Percentiles rank a stretch among this genome's conserved stretches.
phyloP scores from a whole-genome alignment of 2,797 vertebrate genomes.

The Sebastes kiyomatsui region DNA sequence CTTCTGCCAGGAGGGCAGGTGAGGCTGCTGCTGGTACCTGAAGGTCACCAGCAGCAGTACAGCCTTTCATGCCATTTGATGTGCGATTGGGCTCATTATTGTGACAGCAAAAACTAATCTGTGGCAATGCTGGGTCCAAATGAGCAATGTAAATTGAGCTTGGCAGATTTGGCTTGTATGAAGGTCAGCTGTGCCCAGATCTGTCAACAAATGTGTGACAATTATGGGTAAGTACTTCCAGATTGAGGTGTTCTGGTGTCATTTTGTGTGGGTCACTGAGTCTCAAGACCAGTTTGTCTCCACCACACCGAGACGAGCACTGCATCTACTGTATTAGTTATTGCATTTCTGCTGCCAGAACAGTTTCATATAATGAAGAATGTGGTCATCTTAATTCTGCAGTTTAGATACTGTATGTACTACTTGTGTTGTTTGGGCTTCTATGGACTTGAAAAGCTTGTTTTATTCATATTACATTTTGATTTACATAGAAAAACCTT shows the following conservation, averaged over 20 bases:
- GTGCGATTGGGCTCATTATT: constrained; percentile 41
- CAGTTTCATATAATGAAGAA: not conserved
- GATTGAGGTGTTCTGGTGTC: not conserved
- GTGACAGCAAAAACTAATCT: constrained; percentile 54
- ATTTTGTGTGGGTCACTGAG: constrained; percentile 1
- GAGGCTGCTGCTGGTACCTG: constrained; percentile 36
- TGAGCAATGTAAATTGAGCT: constrained; percentile 38
- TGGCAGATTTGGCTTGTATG: constrained; percentile 16
- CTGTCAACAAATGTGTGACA: constrained; percentile 22
- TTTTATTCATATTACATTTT: constrained; percentile 20
- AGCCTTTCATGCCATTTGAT: constrained; percentile 29
- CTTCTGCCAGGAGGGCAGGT: constrained; percentile 61
- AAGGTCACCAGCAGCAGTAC: constrained; percentile 58
- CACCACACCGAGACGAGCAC: not conserved
- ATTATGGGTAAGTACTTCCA: constrained; percentile 33
- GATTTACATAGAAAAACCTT: constrained; percentile 19
- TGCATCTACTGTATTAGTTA: no score
- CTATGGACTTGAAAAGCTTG: not conserved
- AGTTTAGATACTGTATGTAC: not conserved
- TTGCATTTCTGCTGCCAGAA: not conserved
- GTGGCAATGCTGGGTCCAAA: constrained; percentile 34
- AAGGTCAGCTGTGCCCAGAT: constrained; percentile 49
- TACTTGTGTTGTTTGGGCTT: not conserved
- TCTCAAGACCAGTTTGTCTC: not conserved
- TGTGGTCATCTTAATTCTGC: not conserved